phyloP scores from a whole-genome alignment of 2,888 invertebrate genomes.

The Pristionchus mayeri region DNA sequence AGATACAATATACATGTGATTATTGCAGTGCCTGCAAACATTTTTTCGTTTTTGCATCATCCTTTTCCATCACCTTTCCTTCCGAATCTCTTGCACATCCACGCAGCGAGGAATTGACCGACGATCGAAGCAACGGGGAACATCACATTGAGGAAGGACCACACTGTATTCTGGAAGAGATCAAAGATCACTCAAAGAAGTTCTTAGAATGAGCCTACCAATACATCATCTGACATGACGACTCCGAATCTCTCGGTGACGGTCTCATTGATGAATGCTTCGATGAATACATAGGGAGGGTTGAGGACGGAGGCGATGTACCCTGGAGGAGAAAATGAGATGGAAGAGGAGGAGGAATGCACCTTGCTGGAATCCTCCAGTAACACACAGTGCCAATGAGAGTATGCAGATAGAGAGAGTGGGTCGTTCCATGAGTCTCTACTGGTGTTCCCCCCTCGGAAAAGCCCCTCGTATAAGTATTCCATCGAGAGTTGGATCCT shows the following conservation, averaged over 20 bases:
- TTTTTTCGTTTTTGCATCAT: background rate
- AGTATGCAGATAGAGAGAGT: constrained; percentile 51
- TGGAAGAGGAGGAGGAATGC: too few species aligned
- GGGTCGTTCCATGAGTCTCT: constrained; percentile 30
- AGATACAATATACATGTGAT: constrained; percentile 35
- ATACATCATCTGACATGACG: constrained; percentile 20
- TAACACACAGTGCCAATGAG: constrained; percentile 52
- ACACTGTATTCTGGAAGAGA: constrained; percentile 53
- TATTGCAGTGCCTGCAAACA: constrained; percentile 7
- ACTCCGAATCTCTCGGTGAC: constrained; percentile 48
- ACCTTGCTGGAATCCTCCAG: constrained; percentile 53
- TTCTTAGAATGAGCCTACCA: constrained; percentile 40
- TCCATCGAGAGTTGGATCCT: constrained; percentile 1
- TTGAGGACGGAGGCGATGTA: constrained; percentile 54
- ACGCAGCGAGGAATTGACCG: constrained; percentile 59
- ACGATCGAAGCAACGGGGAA: constrained; percentile 60
- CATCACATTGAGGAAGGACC: constrained; percentile 57
- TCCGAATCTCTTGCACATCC: constrained; percentile 55
- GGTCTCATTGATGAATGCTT: constrained; percentile 52
- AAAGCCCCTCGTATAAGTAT: constrained; percentile 32
- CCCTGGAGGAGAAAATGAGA: background rate
- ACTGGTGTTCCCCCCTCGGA: background rate
- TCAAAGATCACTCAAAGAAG: background rate
- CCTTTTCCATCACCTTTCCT: background rate
- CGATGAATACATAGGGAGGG: constrained; percentile 51